A percentile compares a stretch with the other conserved stretches of the same genome.
These are phyloP conservation scores for Thymelicus acteon DNA, from an alignment of 2,888 invertebrate genomes.

Conservation along the genomic window DNA sequence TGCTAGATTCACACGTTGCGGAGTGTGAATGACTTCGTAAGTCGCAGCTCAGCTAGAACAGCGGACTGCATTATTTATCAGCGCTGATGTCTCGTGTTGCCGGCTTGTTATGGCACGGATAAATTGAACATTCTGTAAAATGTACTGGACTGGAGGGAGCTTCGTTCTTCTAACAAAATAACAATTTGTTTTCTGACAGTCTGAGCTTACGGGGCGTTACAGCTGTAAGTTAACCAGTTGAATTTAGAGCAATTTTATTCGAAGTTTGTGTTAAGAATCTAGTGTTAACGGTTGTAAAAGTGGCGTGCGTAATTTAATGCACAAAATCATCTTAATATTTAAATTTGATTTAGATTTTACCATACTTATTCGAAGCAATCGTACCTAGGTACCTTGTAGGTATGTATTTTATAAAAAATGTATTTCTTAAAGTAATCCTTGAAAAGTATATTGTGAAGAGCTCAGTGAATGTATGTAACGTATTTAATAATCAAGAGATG, in stretches of 20 bases:
- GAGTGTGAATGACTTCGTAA: not conserved
- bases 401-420: too few relatives aligned
- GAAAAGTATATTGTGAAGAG: not conserved
- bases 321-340: too few relatives aligned
- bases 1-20: not conserved
- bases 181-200: not conserved
- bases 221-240: not conserved
- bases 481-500: not conserved
- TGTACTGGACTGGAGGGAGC: not conserved
- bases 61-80: conserved; percentile 9
- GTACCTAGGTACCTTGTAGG: too few relatives aligned
- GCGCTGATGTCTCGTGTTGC: not conserved
- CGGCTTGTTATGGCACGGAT: conserved; percentile 7
- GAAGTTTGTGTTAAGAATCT: not conserved
- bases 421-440: not conserved
- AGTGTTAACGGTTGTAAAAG: too few relatives aligned
- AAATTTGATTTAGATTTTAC: too few relatives aligned
- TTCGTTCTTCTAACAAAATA: conserved; percentile 16
- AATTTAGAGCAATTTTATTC: not conserved
- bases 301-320: too few relatives aligned
- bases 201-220: not conserved
- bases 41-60: not conserved
- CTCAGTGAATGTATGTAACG: not conserved
- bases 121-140: conserved; percentile 18
- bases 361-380: too few relatives aligned